Conservation (phyloP, 2,113 vertebrate genomes). For the Datnioides undecimradiatus region DNA sequence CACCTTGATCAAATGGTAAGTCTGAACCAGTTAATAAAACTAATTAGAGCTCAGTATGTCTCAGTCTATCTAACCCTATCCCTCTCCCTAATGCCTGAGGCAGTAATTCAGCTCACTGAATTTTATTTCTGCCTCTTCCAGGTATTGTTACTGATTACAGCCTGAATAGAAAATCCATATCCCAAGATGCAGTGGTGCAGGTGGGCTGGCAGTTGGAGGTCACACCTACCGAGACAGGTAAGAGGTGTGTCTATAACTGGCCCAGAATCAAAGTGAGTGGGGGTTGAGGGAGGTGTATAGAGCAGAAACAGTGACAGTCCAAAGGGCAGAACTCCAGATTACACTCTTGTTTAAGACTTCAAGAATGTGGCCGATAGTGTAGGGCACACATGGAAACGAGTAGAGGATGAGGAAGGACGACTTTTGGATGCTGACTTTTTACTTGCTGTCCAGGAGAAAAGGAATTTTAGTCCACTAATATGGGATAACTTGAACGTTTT, state of each 20-base stretch:
- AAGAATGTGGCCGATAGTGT: background rate
- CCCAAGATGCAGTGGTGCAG: conserved; percentile 84
- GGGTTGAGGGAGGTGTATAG: conserved; percentile 5
- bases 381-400: conserved; percentile 5
- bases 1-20: background rate
- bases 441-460: background rate
- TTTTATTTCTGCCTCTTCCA: conserved; percentile 30
- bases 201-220: conserved; percentile 80
- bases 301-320: conserved; percentile 46
- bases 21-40: background rate
- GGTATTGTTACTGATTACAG: conserved; percentile 18
- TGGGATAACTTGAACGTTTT: conserved; percentile 8
- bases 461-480: background rate
- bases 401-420: background rate
- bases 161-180: conserved; percentile 80
- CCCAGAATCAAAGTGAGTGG: conserved; percentile 33
- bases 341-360: background rate
- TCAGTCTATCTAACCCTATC: background rate
- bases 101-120: background rate
- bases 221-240: conserved; percentile 81
- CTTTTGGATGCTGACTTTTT: conserved; percentile 9
- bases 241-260: conserved; percentile 64
- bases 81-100: background rate
- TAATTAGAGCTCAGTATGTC: background rate
- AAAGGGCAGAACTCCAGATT: conserved; percentile 57